These are phyloP conservation scores for Clunio marinus DNA, from an alignment of 2,888 invertebrate genomes.

Conservation along the genomic window DNA sequence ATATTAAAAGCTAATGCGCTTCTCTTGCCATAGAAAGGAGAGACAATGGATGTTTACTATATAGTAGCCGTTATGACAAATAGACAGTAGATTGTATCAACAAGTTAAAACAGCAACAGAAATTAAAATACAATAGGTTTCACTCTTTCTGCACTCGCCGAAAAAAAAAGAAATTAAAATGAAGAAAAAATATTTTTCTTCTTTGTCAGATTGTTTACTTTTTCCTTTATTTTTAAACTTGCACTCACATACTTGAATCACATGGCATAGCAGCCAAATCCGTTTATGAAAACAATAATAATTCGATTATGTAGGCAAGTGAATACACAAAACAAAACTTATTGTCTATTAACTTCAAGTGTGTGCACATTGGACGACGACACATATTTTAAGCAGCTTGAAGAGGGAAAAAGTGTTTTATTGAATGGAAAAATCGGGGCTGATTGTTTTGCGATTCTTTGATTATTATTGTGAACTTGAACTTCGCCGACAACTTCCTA, in stretches of 20 bases:
- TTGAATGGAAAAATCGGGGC: conserved; percentile 28
- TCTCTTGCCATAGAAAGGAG: background rate
- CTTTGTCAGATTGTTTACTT: conserved; percentile 31
- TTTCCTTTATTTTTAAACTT: conserved; percentile 27
- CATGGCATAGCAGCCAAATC: conserved; percentile 37
- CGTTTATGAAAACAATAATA: conserved; percentile 34
- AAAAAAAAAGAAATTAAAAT: conserved; percentile 36
- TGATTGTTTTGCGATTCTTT: conserved; percentile 37
- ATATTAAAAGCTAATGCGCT: conserved; percentile 29
- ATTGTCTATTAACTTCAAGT: conserved; percentile 27
- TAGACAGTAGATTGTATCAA: conserved; percentile 38
- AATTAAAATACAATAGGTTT: conserved; percentile 38
- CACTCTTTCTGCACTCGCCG: conserved; percentile 12
- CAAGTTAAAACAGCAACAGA: conserved; percentile 27
- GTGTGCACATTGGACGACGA: conserved; percentile 12
- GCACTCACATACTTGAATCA: conserved; percentile 35
- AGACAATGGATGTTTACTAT: conserved; percentile 33
- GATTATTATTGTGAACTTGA: conserved; percentile 39
- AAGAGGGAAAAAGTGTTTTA: conserved; percentile 11
- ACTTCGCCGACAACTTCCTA: conserved; percentile 13
- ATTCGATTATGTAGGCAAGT: conserved; percentile 37
- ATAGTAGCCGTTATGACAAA: conserved; percentile 39
- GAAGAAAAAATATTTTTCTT: conserved; percentile 21
- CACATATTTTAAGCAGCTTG: conserved; percentile 19
- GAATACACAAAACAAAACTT: background rate